Evolutionary conservation across 2,888 invertebrate species (phyloP), one percentile per base, ranked within the genome.

Genomic region (Drosophila fungiperda): DNA sequence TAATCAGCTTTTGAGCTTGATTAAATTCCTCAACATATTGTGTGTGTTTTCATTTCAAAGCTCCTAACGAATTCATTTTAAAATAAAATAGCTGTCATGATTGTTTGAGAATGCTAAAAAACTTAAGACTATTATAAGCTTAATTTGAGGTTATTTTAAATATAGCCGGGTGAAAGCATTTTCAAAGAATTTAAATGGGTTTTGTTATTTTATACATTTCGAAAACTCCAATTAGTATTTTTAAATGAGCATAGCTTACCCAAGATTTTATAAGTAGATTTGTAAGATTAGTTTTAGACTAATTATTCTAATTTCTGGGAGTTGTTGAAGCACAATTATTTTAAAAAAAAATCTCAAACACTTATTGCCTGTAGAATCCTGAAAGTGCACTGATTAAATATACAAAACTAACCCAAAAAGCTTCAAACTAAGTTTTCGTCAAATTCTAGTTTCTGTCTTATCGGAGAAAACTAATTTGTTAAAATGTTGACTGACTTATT

Each of bases 391-490:
- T 40, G 40, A 40, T 40, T n/a, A 40, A 40, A n/a, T n/a, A 40
- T 40, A 4, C n/a, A 40, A 9, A n/a, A 4, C 9, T n/a, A 40
- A 40, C n/a, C 40, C n/a, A 40, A 40, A 40, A 40, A 49, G 53
- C 42, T 62, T 35, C 12, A 62, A 20, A 52, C 63, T 2, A 42
- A 59, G 68, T 42, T 49, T 52, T 35, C 20, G 17, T 29, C 23
- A 49, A 20, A 52, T 57, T 35, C 0, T 73, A 75, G 66, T 62
- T 82, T 68, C 65, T 75, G 70, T 73, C 70, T 80, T 89, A 81
- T 85, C 88, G 77, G 68, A 55, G 74, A 80, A 89, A 90, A 87
- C 87, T 85, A 88, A 90, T 90, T 90, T 90, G 89, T 82, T 90
- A 85, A 90, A 90, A 87, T 87, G 83, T 73, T 78, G 80, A 73